Evolutionary conservation across 2,113 vertebrate species (phyloP).

Genomic region (Ceyx melanurus): DNA sequence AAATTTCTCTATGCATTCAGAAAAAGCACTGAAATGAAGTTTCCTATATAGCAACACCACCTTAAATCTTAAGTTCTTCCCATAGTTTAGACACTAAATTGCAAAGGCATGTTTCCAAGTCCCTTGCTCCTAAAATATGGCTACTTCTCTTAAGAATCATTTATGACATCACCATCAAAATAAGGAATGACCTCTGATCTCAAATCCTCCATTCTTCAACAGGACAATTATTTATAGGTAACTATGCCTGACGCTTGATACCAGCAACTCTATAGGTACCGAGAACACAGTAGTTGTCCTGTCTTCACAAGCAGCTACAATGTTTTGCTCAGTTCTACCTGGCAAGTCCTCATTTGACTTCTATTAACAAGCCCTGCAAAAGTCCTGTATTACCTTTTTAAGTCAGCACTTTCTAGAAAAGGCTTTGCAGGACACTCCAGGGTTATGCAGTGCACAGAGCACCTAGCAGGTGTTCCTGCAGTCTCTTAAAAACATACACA

Average conservation of each 20-base stretch:
- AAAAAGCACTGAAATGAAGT: not conserved
- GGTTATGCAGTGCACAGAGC: not conserved
- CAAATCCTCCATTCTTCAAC: not conserved
- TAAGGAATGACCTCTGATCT: not conserved
- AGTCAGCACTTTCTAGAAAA: not conserved
- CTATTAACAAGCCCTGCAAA: not conserved
- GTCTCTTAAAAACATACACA: not conserved
- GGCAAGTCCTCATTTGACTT: not conserved
- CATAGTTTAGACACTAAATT: not conserved
- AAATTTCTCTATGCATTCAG: not conserved
- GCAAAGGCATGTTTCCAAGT: not conserved
- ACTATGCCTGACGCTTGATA: not conserved
- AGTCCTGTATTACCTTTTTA: not conserved
- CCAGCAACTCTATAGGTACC: constrained; percentile 32
- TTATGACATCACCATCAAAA: not conserved
- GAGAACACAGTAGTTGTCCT: constrained; percentile 52
- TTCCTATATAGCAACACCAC: not conserved
- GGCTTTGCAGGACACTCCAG: not conserved
- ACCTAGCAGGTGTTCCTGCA: not conserved
- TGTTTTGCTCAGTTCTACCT: constrained; percentile 57
- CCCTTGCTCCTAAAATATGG: not conserved
- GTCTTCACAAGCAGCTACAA: constrained; percentile 44
- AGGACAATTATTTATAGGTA: not conserved
- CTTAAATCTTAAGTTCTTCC: not conserved
- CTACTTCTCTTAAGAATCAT: not conserved